A percentile compares a stretch with the other conserved stretches of the same genome.
Evolutionary conservation across 2,113 vertebrate species (phyloP).

Genomic region (Cyanocitta stelleri): DNA sequence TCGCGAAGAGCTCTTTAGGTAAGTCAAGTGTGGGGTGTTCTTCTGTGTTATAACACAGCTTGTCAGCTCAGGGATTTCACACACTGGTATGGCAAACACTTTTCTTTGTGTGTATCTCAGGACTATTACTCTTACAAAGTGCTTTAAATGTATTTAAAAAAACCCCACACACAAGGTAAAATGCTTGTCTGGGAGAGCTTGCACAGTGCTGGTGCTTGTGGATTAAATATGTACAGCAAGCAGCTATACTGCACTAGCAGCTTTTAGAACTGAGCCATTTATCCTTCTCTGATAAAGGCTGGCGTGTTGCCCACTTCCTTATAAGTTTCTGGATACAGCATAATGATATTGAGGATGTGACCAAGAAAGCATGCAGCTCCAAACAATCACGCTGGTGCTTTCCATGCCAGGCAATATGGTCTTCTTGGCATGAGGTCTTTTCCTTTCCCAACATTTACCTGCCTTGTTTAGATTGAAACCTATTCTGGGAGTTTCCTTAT

Average conservation of each 20-base stretch:
- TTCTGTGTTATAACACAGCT: not conserved
- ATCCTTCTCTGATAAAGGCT: not conserved
- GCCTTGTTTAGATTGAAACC: not conserved
- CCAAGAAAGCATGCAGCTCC: not conserved
- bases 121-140: not conserved
- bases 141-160: not conserved
- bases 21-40: not conserved
- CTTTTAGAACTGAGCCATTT: not conserved
- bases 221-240: not conserved
- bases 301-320: not conserved
- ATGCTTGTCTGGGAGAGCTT: not conserved
- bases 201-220: not conserved
- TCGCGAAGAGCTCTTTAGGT: not conserved
- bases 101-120: not conserved
- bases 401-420: not conserved
- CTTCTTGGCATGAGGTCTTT: not conserved
- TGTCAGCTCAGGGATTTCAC: not conserved
- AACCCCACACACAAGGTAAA: not conserved
- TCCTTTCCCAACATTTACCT: not conserved
- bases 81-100: not conserved
- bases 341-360: not conserved
- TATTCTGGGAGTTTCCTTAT: not conserved
- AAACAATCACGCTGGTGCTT: not conserved
- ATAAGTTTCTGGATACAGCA: not conserved
- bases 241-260: not conserved